Conservation (phyloP, 2,797 vertebrate species). For the Pagetopsis macropterus region DNA sequence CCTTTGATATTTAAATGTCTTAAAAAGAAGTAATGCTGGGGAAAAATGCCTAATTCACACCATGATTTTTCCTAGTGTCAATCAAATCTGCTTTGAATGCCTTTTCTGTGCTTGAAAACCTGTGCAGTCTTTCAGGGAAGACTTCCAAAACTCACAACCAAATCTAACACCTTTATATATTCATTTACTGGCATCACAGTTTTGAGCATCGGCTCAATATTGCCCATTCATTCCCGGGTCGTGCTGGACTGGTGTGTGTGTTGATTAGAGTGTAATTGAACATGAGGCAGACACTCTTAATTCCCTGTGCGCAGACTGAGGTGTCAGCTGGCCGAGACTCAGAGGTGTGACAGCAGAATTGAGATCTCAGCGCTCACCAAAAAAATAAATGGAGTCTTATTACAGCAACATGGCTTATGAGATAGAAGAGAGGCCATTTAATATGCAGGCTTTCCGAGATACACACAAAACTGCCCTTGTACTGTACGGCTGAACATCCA, state of each 20-base stretch:
- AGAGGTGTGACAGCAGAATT: conserved; percentile 61
- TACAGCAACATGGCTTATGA: conserved; percentile 48
- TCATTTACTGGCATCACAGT: conserved; percentile 16
- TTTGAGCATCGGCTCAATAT: conserved; percentile 29
- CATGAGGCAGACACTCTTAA: conserved; percentile 68
- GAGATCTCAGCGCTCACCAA: conserved; percentile 58
- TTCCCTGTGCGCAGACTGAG: conserved; percentile 61
- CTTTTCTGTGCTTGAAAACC: not conserved
- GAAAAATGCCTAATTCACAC: not conserved
- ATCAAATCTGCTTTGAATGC: not conserved
- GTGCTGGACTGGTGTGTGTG: conserved; percentile 34
- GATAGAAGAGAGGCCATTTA: conserved; percentile 5
- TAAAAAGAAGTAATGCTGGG: not conserved
- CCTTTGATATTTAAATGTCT: not conserved
- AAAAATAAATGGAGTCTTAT: conserved; percentile 41
- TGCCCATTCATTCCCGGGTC: conserved; percentile 44
- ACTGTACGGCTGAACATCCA: not conserved
- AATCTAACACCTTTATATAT: conserved; percentile 18
- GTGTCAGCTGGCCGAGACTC: conserved; percentile 59
- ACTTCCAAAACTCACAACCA: conserved; percentile 4
- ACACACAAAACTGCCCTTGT: conserved; percentile 26
- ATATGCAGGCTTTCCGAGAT: conserved; percentile 29
- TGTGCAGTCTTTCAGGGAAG: not conserved
- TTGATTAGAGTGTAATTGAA: conserved; percentile 70
- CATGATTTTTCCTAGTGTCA: not conserved